A percentile compares a stretch with the other conserved stretches of the same genome.
Evolutionary conservation across 2,797 vertebrate genomes (phyloP).

Genomic region (Podarcis siculus): DNA sequence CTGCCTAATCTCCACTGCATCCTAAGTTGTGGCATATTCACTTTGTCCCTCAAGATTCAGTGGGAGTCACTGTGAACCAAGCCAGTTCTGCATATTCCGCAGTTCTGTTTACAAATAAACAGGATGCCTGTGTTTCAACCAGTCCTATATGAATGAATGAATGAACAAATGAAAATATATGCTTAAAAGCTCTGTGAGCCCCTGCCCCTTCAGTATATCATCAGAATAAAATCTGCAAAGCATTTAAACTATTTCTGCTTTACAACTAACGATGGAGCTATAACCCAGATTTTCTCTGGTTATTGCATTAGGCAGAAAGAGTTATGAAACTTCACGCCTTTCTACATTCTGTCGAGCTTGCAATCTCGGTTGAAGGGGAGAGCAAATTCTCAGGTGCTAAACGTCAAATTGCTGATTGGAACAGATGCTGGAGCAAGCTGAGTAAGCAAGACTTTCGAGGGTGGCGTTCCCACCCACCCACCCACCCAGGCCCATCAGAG

Average conservation of each 20-base stretch:
- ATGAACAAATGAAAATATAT: too few relatives aligned
- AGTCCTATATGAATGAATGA: too few relatives aligned
- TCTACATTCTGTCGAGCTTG: constrained; percentile 78
- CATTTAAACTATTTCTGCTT: constrained; percentile 59
- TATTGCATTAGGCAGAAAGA: constrained; percentile 55
- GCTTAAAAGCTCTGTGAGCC: neutral
- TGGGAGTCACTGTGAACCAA: neutral
- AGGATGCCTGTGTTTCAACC: too few relatives aligned
- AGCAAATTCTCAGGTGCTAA: constrained; percentile 76
- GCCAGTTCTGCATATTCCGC: neutral
- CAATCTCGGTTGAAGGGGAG: constrained; percentile 72
- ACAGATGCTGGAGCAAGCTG: constrained; percentile 76
- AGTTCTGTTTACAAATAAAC: neutral
- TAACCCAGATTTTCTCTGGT: constrained; percentile 60
- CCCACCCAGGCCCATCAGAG: neutral
- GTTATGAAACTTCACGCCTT: constrained; percentile 70
- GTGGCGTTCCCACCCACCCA: constrained; percentile 30
- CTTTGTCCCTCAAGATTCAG: neutral
- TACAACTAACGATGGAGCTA: constrained; percentile 58
- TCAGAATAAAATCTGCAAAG: constrained; percentile 32
- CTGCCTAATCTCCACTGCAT: neutral
- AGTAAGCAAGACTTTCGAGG: constrained; percentile 72
- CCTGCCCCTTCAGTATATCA: neutral
- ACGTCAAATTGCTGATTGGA: constrained; percentile 76
- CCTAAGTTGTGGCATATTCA: too few relatives aligned